These are phyloP conservation scores for Silurus aristotelis DNA, from an alignment of 2,797 vertebrate genomes.

Conservation along the genomic window DNA sequence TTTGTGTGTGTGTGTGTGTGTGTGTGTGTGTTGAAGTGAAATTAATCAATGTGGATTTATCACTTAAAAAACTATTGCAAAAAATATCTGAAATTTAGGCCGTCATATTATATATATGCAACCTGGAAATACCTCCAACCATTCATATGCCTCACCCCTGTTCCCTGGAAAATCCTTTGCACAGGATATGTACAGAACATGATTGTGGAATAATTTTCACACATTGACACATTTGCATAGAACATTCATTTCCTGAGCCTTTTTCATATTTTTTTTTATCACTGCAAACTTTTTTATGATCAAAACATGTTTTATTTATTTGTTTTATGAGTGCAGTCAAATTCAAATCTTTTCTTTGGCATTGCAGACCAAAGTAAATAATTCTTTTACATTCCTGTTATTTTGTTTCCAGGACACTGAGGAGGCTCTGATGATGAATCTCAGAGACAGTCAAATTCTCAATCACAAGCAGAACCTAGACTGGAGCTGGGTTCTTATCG, in stretches of 20 bases:
- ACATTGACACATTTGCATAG: background rate
- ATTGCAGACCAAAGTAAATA: background rate
- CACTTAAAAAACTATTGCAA: too few relatives aligned
- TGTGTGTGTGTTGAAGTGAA: too few relatives aligned
- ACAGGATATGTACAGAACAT: background rate
- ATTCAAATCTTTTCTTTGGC: background rate
- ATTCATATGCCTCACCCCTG: background rate
- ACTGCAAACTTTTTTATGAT: too few relatives aligned
- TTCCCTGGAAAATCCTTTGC: background rate
- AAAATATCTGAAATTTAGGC: background rate
- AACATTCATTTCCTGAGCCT: too few relatives aligned
- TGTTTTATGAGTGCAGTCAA: background rate
- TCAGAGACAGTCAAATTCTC: slow-evolving; percentile 94
- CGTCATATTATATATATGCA: background rate
- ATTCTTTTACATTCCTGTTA: background rate
- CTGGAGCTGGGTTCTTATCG: slow-evolving; percentile 97
- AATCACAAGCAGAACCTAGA: slow-evolving; percentile 97
- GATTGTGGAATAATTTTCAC: background rate
- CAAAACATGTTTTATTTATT: too few relatives aligned
- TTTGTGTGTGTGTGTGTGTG: too few relatives aligned
- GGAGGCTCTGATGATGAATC: slow-evolving; percentile 90
- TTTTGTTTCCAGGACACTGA: slow-evolving; percentile 87
- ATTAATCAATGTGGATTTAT: too few relatives aligned
- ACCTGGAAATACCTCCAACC: background rate
- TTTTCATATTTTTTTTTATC: too few relatives aligned